Conservation (phyloP, 2,113 vertebrate genomes). For the human region DNA sequence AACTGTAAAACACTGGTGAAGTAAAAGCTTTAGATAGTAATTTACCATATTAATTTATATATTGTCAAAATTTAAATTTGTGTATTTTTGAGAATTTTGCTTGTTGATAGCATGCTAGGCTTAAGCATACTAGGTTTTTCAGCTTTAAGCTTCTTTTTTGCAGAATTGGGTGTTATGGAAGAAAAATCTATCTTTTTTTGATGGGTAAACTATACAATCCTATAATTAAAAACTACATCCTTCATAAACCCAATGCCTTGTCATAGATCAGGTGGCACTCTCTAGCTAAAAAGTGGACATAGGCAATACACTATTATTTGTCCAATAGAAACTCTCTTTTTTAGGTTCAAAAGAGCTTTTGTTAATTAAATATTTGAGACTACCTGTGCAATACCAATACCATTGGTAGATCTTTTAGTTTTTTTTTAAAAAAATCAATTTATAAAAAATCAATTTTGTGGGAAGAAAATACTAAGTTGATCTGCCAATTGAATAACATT, state of each 20-base stretch:
- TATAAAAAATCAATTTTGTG: neutral
- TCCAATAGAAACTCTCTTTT: neutral
- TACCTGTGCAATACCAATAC: neutral
- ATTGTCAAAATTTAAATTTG: neutral
- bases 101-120: neutral
- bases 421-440: neutral
- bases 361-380: neutral
- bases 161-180: neutral
- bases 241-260: neutral
- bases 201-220: neutral
- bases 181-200: neutral
- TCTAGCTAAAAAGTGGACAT: neutral
- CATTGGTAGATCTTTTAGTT: neutral
- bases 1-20: neutral
- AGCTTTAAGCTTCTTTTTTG: neutral
- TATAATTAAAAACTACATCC: neutral
- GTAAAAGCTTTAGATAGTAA: neutral
- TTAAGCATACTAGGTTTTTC: neutral
- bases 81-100: neutral
- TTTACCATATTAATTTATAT: neutral
- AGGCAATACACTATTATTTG: neutral
- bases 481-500: neutral
- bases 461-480: neutral
- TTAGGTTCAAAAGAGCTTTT: neutral
- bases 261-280: neutral